phyloP scores from a whole-genome alignment of 2,888 invertebrate genomes.

The Leucoma salicis region DNA sequence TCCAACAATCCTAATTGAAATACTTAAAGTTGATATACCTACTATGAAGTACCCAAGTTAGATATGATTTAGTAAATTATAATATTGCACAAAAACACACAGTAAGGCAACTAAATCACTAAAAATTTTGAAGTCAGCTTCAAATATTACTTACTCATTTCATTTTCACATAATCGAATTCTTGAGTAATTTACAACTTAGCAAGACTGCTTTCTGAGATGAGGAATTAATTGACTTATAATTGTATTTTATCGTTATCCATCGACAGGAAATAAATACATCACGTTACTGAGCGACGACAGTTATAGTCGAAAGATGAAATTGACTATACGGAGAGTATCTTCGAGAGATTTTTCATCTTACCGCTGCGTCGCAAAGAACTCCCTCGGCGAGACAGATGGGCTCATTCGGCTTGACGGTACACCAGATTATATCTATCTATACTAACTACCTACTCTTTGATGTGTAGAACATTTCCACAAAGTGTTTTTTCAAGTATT shows the following conservation, averaged over 20 bases:
- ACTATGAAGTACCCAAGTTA: too few species aligned
- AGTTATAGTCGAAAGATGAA: constrained; percentile 96
- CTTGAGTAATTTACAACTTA: constrained; percentile 27
- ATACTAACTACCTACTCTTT: constrained; percentile 17
- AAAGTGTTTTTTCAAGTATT: too few species aligned
- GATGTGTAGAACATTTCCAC: not conserved
- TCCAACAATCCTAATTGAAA: too few species aligned
- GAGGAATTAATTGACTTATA: constrained; percentile 23
- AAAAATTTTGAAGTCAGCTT: too few species aligned
- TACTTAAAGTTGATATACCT: too few species aligned
- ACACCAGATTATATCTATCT: constrained; percentile 54
- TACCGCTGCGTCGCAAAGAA: constrained; percentile 96
- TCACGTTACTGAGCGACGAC: constrained; percentile 90
- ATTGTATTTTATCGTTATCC: constrained; percentile 26
- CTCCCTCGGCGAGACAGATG: constrained; percentile 94
- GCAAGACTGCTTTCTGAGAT: constrained; percentile 17
- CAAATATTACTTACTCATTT: constrained; percentile 16
- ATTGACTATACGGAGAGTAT: constrained; percentile 92
- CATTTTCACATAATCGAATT: constrained; percentile 15
- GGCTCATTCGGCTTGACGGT: constrained; percentile 95
- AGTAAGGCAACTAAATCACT: too few species aligned
- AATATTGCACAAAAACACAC: too few species aligned
- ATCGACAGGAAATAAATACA: constrained; percentile 91
- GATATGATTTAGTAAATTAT: too few species aligned
- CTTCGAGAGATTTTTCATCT: constrained; percentile 90